These are phyloP conservation scores for Taenaris catops DNA, from an alignment of 2,888 invertebrate species.

Conservation along the genomic window DNA sequence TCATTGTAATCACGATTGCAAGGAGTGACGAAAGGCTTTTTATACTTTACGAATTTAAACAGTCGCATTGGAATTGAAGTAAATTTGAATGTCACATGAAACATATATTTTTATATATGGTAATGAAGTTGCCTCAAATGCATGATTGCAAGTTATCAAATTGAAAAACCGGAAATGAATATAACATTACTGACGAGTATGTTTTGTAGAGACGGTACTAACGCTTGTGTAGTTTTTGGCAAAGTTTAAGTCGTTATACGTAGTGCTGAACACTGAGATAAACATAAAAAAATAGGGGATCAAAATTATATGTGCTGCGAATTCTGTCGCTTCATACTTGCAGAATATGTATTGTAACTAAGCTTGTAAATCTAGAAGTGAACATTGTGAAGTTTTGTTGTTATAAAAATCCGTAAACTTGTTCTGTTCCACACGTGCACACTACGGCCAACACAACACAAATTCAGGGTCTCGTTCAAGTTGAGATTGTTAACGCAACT, in stretches of 20 bases:
- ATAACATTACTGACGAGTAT: constrained; percentile 17
- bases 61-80: constrained; percentile 17
- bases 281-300: background rate
- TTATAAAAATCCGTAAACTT: constrained; percentile 54
- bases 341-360: constrained; percentile 4
- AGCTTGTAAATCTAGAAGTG: constrained; percentile 8
- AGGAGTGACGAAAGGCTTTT: constrained; percentile 27
- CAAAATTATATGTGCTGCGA: constrained; percentile 33
- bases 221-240: constrained; percentile 68
- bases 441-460: constrained; percentile 55
- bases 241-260: constrained; percentile 44
- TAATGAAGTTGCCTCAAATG: constrained; percentile 20
- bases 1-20: constrained; percentile 30
- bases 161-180: constrained; percentile 9
- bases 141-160: constrained; percentile 27
- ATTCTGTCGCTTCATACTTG: constrained; percentile 45
- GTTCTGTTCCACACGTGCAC: constrained; percentile 74
- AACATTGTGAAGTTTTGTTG: constrained; percentile 25
- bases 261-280: constrained; percentile 41
- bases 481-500: constrained; percentile 76
- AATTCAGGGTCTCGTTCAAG: constrained; percentile 72
- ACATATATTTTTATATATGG: constrained; percentile 5
- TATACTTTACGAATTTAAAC: constrained; percentile 14
- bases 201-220: constrained; percentile 20
- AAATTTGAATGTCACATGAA: constrained; percentile 17